Evolutionary conservation across 2,888 invertebrate species (phyloP), one percentile per base, ranked within the genome.

Genomic region (Lacanobia wlatinum): DNA sequence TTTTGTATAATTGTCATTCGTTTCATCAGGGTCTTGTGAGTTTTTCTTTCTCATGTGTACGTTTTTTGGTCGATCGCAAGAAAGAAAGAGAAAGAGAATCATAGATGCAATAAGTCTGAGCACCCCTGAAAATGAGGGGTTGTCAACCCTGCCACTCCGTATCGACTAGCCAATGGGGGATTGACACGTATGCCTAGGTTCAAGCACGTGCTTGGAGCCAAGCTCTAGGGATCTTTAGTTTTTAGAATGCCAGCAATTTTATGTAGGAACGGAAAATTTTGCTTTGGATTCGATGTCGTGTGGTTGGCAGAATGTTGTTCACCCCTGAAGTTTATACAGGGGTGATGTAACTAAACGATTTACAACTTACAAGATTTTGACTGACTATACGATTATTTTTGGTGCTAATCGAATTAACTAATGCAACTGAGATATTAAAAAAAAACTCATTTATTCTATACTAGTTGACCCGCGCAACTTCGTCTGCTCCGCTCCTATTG

Each of bases 121-220:
- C 38, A 40, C 38, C 58, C 7, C 38, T 58, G n/a, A 58, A 58
- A 58, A 40, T 58, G n/a, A 58, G 38, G 21, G 58, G 38, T 58
- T 40, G 58, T 84, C 81, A 77, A 80, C 65, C 80, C 68, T 28
- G 58, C 70, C 62, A 76, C 77, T 78, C 76, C 68, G 65, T 67
- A 64, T 63, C 40, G 53, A 75, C 52, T 63, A 69, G 66, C 48
- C 52, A 48, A 43, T 66, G 12, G 50, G 50, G 72, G 73, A 18
- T 69, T 59, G 46, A 60, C 64, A 62, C 38, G 55, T 55, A 38
- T 16, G 46, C 18, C 46, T 48, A 14, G 12, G 38, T 60, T 67
- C 21, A 52, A 52, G 68, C 21, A 52, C 68, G 68, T 73, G 65
- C 34, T 69, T 55, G 8, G 16, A 61, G 16, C 7, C 18, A 34